These are phyloP conservation scores for Fabriciana adippe DNA, from an alignment of 2,888 invertebrate genomes.

Conservation along the genomic window DNA sequence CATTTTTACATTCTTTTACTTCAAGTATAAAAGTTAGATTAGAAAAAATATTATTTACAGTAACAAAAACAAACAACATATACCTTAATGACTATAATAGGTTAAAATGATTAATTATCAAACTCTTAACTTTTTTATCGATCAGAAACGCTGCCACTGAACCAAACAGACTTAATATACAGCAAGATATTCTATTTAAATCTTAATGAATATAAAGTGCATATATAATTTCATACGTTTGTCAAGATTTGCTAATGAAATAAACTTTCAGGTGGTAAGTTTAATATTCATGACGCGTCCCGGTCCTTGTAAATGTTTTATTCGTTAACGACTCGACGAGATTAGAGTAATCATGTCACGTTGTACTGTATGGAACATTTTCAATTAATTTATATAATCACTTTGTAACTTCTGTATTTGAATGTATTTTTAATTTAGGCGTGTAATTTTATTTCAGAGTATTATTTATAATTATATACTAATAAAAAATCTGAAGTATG, in stretches of 20 bases:
- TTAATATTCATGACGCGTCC: constrained; percentile 76
- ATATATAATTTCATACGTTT: constrained; percentile 46
- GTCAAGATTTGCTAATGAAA: constrained; percentile 69
- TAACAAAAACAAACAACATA: too few relatives aligned
- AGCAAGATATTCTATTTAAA: not conserved
- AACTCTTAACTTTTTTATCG: too few relatives aligned
- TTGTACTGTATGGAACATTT: constrained; percentile 63
- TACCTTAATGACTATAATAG: too few relatives aligned
- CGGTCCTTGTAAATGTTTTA: constrained; percentile 79
- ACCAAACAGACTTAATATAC: not conserved
- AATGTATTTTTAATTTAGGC: constrained; percentile 6
- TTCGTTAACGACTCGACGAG: constrained; percentile 77
- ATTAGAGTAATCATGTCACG: constrained; percentile 80
- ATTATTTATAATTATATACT: too few relatives aligned
- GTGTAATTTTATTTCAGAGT: not conserved
- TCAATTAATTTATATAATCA: constrained; percentile 76
- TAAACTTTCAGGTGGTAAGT: constrained; percentile 74
- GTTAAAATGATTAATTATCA: too few relatives aligned
- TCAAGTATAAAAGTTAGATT: too few relatives aligned
- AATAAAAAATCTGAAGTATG: too few relatives aligned
- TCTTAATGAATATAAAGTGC: not conserved
- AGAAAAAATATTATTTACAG: too few relatives aligned
- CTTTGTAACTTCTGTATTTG: constrained; percentile 48
- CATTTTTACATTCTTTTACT: too few relatives aligned
- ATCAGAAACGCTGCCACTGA: too few relatives aligned